Percentiles rank a stretch among this genome's conserved stretches.
phyloP scores from a whole-genome alignment of 2,113 vertebrate species.

The Motacilla alba region DNA sequence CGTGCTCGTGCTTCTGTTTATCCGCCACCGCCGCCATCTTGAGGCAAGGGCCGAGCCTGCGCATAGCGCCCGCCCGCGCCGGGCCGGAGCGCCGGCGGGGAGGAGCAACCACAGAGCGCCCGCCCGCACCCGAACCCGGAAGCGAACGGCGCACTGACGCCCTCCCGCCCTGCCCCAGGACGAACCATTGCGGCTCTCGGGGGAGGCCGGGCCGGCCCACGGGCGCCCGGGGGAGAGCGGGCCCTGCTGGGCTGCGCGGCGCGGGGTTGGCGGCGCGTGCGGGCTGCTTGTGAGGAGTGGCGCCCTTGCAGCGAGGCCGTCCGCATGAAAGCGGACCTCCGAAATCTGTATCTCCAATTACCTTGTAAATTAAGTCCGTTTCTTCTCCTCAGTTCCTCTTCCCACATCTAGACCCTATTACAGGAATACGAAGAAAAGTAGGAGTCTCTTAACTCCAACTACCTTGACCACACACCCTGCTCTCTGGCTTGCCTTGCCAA shows the following conservation, averaged over 20 bases:
- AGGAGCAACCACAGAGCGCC: not conserved
- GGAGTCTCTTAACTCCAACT: not conserved
- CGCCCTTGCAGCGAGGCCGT: rapidly evolving
- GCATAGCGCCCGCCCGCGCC: slow-evolving; percentile 23
- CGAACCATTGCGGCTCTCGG: not conserved
- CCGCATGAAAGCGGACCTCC: rapidly evolving
- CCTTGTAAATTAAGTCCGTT: not conserved
- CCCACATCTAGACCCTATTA: not conserved
- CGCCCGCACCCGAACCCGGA: not conserved
- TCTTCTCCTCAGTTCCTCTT: not conserved
- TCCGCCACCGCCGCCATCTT: slow-evolving; percentile 97
- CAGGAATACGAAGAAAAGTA: rapidly evolving
- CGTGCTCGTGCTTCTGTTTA: slow-evolving; percentile 95
- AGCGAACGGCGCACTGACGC: rapidly evolving
- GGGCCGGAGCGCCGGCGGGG: not conserved
- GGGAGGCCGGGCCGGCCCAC: not conserved
- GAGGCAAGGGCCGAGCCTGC: slow-evolving; percentile 81
- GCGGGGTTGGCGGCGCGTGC: rapidly evolving
- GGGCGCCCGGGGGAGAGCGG: not conserved
- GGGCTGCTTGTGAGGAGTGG: rapidly evolving
- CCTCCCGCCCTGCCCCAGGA: not conserved
- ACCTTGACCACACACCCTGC: rapidly evolving
- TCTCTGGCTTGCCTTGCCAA: not conserved
- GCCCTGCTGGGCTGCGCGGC: rapidly evolving
- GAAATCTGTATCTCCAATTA: not conserved